Conservation (phyloP, 2,797 vertebrate genomes). For the Psittacula derbiana region DNA sequence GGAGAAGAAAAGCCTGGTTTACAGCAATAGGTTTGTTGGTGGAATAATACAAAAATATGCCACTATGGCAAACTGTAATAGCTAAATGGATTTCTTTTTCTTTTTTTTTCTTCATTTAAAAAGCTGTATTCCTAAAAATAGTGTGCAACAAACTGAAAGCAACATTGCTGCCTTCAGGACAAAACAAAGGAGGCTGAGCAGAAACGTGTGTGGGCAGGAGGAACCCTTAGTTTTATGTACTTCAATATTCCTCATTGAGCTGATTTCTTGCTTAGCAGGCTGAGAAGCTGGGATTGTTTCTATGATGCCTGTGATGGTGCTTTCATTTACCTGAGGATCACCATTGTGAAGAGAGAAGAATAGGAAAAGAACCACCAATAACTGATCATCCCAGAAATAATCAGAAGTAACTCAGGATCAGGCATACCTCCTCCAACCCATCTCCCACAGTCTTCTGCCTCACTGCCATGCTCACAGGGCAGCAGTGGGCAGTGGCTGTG, state of each 20-base stretch:
- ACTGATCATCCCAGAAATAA: too few species aligned
- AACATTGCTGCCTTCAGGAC: accelerated
- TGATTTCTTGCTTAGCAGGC: neutral
- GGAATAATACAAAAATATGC: neutral
- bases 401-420: neutral
- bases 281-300: neutral
- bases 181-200: neutral
- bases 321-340: neutral
- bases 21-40: neutral
- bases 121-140: neutral
- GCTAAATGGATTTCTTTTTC: neutral
- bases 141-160: neutral
- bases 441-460: neutral
- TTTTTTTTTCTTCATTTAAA: neutral
- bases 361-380: neutral
- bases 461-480: accelerated
- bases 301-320: neutral
- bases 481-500: accelerated
- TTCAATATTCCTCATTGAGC: neutral
- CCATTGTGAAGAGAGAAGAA: neutral
- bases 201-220: neutral
- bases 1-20: neutral
- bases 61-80: neutral
- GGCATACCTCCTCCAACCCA: accelerated
- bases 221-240: neutral